Evolutionary conservation across 1,140 invertebrate species (phyloP).

Genomic region (Brachionus sp.): DNA sequence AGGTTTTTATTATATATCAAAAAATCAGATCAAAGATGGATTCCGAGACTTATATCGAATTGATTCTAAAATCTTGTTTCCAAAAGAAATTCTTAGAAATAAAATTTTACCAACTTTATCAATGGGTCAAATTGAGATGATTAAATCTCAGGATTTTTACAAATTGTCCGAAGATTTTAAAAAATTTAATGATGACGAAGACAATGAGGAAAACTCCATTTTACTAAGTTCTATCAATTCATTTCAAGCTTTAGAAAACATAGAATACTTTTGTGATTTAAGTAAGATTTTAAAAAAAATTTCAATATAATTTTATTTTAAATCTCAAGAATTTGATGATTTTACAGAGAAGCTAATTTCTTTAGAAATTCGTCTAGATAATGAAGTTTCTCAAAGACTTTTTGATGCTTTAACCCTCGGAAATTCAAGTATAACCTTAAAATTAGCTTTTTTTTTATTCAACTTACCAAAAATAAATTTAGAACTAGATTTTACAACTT

Average conservation of each 20-base stretch:
- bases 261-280: neutral
- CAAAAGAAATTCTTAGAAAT: neutral
- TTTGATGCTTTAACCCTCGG: slow-evolving; percentile 32
- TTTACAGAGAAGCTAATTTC: neutral
- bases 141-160: slow-evolving; percentile 12
- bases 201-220: neutral
- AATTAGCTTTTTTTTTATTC: neutral
- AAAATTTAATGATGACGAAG: neutral
- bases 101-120: neutral
- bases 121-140: neutral
- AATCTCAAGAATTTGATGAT: neutral
- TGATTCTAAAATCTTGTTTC: neutral
- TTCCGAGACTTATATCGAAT: slow-evolving; percentile 14
- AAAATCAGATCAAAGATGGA: slow-evolving; percentile 22
- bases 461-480: neutral
- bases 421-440: neutral
- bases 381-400: neutral
- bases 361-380: slow-evolving; percentile 5
- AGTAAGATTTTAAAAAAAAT: neutral
- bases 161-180: neutral
- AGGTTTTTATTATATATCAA: neutral
- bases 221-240: slow-evolving; percentile 1
- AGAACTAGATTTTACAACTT: slow-evolving; percentile 1
- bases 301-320: neutral
- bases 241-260: neutral